phyloP scores from a whole-genome alignment of 1,140 invertebrate genomes.

The Euura saliciscinereae region DNA sequence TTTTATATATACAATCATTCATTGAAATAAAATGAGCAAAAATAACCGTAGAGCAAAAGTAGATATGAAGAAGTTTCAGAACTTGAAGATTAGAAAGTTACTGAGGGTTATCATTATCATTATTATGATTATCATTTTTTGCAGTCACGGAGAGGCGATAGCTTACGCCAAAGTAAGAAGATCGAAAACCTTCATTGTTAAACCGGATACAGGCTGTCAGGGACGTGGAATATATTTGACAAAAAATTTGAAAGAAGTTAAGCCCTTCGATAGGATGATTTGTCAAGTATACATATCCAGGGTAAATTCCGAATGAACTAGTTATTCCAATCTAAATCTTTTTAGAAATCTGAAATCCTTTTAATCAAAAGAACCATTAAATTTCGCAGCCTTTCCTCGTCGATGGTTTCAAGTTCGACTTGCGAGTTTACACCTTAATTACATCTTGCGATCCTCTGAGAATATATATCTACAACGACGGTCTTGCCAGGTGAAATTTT shows the following conservation, averaged over 20 bases:
- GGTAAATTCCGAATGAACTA: constrained; percentile 45
- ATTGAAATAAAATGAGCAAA: too few species aligned
- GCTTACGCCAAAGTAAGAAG: constrained; percentile 69
- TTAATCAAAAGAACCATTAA: constrained; percentile 1
- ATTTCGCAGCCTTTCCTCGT: constrained; percentile 78
- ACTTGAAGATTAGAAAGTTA: too few species aligned
- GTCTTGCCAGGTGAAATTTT: constrained; percentile 75
- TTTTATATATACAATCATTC: too few species aligned
- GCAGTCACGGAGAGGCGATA: constrained; percentile 67
- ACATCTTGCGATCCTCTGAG: constrained; percentile 93
- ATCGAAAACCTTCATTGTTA: constrained; percentile 85
- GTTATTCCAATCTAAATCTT: not conserved
- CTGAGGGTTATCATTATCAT: too few species aligned
- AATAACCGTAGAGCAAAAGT: too few species aligned
- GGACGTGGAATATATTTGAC: constrained; percentile 87
- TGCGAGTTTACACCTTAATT: constrained; percentile 91
- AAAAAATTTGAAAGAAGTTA: constrained; percentile 78
- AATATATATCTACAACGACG: constrained; percentile 95
- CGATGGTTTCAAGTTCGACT: constrained; percentile 97
- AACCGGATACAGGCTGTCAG: constrained; percentile 87
- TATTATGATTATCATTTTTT: too few species aligned
- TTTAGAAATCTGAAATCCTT: constrained; percentile 46
- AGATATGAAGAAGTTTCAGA: too few species aligned
- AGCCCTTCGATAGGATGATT: constrained; percentile 79
- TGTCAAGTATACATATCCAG: constrained; percentile 79